A percentile compares a stretch with the other conserved stretches of the same genome.
phyloP scores from a whole-genome alignment of 2,113 vertebrate species.

The Tricholaema leucomelas region DNA sequence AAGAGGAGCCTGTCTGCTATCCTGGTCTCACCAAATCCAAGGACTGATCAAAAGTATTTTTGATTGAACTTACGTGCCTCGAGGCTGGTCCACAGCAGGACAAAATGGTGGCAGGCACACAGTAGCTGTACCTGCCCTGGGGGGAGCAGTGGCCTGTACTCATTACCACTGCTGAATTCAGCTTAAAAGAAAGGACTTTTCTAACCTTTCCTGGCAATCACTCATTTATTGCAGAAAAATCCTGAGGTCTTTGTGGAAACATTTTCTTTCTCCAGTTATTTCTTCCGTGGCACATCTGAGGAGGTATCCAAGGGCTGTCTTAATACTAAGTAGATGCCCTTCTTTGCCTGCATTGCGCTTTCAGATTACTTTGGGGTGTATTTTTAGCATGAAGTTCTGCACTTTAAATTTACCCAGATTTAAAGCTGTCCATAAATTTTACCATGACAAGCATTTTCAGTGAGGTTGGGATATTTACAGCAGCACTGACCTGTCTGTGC shows the following conservation, averaged over 20 bases:
- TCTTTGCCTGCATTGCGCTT: background rate
- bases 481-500: background rate
- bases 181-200: background rate
- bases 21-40: background rate
- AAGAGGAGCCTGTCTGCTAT: background rate
- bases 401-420: background rate
- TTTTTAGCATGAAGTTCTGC: background rate
- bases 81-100: rapidly evolving
- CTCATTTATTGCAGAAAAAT: background rate
- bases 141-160: background rate
- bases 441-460: background rate
- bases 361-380: background rate
- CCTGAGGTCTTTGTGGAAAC: background rate
- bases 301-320: background rate
- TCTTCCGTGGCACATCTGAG: background rate
- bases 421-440: background rate
- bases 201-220: background rate
- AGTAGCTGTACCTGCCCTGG: background rate
- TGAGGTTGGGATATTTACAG: background rate
- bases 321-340: background rate
- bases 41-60: background rate
- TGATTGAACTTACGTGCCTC: background rate
- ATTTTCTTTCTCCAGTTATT: background rate
- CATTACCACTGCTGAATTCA: background rate
- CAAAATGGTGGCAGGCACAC: background rate